Evolutionary conservation across 1,140 invertebrate species (phyloP).

Genomic region (Bilobella aurantiaca): DNA sequence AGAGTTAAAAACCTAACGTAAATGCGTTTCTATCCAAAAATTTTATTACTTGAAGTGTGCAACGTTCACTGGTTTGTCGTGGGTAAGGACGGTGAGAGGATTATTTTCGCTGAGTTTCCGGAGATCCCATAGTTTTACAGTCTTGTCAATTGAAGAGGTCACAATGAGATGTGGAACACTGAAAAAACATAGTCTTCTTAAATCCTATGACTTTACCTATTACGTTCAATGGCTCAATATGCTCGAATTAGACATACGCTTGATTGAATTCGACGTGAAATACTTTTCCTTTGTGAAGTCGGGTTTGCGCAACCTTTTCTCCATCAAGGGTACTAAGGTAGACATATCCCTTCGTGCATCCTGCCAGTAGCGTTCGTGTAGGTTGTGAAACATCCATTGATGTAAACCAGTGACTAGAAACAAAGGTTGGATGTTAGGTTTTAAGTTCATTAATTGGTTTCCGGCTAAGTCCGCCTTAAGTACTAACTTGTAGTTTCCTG

Average conservation of each 20-base stretch:
- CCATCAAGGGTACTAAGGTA: constrained; percentile 20
- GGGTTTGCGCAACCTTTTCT: neutral
- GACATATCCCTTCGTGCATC: constrained; percentile 21
- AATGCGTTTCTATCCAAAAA: neutral
- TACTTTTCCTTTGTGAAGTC: constrained; percentile 28
- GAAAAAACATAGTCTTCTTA: constrained; percentile 10
- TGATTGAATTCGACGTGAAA: constrained; percentile 31
- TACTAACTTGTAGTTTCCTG: constrained; percentile 9
- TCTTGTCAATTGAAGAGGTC: constrained; percentile 11
- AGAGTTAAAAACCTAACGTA: neutral
- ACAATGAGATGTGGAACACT: constrained; percentile 23
- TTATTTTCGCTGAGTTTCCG: constrained; percentile 16
- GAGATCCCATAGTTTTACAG: constrained; percentile 27
- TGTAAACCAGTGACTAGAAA: constrained; percentile 23
- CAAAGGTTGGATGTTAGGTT: too few relatives aligned
- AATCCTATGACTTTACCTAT: neutral
- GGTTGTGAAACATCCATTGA: constrained; percentile 21
- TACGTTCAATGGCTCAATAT: neutral
- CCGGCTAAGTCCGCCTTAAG: neutral
- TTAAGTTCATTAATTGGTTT: too few relatives aligned
- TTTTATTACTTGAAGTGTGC: constrained; percentile 23
- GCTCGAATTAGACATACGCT: constrained; percentile 19
- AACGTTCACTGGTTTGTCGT: constrained; percentile 19
- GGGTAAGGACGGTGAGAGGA: constrained; percentile 4
- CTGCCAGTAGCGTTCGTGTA: constrained; percentile 12